A percentile compares a stretch with the other conserved stretches of the same genome.
Conservation (phyloP, 1,140 invertebrate species). For the Dendrolimus punctatus region DNA sequence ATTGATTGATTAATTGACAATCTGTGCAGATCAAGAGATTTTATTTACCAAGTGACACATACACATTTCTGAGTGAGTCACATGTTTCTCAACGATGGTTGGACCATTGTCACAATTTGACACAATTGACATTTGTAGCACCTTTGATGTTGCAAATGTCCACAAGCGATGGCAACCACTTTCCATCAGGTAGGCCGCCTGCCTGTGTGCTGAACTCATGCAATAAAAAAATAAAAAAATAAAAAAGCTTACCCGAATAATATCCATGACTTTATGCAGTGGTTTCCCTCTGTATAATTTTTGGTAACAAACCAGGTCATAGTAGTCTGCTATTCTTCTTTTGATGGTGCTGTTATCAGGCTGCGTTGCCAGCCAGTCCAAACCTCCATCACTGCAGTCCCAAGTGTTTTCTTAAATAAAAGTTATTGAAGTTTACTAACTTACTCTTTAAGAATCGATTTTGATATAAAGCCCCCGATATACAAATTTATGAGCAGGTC, state of each 20-base stretch:
- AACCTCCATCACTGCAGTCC: conserved; percentile 64
- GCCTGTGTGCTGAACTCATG: neutral
- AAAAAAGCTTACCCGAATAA: conserved; percentile 44
- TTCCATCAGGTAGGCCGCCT: too few relatives aligned
- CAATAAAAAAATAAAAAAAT: neutral
- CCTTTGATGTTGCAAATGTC: too few relatives aligned
- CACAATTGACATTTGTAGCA: too few relatives aligned
- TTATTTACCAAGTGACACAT: too few relatives aligned
- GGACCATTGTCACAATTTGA: too few relatives aligned
- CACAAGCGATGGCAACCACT: too few relatives aligned
- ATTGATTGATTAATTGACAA: too few relatives aligned
- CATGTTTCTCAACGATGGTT: too few relatives aligned
- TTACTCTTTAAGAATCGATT: neutral
- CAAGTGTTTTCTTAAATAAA: conserved; percentile 53
- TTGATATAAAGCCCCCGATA: neutral
- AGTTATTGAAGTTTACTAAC: neutral
- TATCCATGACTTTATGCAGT: conserved; percentile 63
- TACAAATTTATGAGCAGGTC: too few relatives aligned
- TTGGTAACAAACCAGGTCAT: conserved; percentile 57
- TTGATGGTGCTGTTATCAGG: conserved; percentile 42
- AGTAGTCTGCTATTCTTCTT: conserved; percentile 48
- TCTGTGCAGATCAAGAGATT: too few relatives aligned
- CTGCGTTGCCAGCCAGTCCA: conserved; percentile 65
- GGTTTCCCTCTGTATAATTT: conserved; percentile 63
- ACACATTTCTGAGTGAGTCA: too few relatives aligned